Base-by-base conservation (phyloP, 1,140 invertebrate species). In the Contarinia nasturtii region DNA sequence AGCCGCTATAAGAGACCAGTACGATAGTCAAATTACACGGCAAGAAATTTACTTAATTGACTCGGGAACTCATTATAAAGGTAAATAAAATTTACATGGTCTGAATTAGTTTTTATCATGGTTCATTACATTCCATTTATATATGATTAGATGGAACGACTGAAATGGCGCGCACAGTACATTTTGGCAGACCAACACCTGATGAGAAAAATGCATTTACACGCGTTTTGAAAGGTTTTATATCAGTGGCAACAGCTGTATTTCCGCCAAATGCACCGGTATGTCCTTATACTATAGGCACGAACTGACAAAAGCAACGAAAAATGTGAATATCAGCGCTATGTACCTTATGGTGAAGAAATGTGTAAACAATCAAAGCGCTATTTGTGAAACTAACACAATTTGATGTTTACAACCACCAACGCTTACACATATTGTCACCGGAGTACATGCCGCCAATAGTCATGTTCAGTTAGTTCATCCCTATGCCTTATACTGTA, bases 121-220 rank as follows among this genome's bases (percentile, higher is more conserved):
- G n/a, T 27, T 27, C 27, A 27, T 27, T 10, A 27, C 27, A 27
- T 27, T 27, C 10, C 10, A 27, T 27, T 27, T 27, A 27, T 27
- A 27, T 10, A 27, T 27, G 3, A 17, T 42, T 21, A 47, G 84
- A 90, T 68, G 90, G 90, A 37, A 94, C 90, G 7, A 95, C 90
- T 33, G 90, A 95, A 66, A 79, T 93, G 1, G 93, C 90, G 2
- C 67, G 90, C 58, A 94, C 90, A 0, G 57, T 89, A 20, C 86
- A 91, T 65, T 86, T 88, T 66, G 86, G 87, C 4, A 71, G 65
- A 18, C 83, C 27, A 10, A 76, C 78, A 2, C 62, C 68, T 41
- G 77, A 75, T 60, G 75, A 91, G 56, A 78, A 75, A 52, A 80
- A 88, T 65, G 85, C 82, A 54, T 94, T 86, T 57, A 97, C 93